Conservation (phyloP, 2,113 vertebrate genomes). For the Oxyruncus cristatus region DNA sequence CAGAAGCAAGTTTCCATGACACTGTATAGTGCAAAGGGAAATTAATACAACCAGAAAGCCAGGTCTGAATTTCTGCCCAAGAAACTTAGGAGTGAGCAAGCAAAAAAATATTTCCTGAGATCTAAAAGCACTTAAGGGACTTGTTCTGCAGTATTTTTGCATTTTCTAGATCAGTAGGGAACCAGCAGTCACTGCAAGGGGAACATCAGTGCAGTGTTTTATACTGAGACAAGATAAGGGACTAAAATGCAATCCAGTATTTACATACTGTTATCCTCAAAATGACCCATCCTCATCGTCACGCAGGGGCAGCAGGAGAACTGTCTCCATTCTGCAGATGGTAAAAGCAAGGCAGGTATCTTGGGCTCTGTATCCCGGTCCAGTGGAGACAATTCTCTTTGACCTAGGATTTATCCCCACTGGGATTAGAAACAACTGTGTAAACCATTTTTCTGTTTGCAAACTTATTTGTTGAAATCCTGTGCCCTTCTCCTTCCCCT, state of each 20-base stretch:
- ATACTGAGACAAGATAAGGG: background rate
- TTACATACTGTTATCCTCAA: background rate
- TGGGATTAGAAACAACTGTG: background rate
- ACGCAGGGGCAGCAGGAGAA: background rate
- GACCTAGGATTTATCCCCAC: background rate
- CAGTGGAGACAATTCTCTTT: background rate
- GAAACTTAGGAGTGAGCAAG: background rate
- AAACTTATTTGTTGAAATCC: background rate
- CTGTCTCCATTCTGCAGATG: background rate
- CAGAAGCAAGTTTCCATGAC: constrained; percentile 14
- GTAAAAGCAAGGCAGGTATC: background rate
- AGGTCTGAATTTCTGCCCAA: background rate
- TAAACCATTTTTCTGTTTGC: background rate
- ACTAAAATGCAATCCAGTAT: background rate
- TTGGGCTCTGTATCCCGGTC: background rate
- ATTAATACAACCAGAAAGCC: background rate
- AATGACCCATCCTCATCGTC: background rate
- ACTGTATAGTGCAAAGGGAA: background rate
- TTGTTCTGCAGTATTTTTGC: background rate
- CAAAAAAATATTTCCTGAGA: background rate
- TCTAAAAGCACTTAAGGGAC: background rate
- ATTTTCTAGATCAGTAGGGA: background rate
- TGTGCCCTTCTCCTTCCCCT: background rate
- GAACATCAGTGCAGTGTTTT: background rate
- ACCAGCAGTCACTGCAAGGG: background rate